Base-by-base conservation (phyloP, 2,113 vertebrate species). In the Atractosteus spatula region DNA sequence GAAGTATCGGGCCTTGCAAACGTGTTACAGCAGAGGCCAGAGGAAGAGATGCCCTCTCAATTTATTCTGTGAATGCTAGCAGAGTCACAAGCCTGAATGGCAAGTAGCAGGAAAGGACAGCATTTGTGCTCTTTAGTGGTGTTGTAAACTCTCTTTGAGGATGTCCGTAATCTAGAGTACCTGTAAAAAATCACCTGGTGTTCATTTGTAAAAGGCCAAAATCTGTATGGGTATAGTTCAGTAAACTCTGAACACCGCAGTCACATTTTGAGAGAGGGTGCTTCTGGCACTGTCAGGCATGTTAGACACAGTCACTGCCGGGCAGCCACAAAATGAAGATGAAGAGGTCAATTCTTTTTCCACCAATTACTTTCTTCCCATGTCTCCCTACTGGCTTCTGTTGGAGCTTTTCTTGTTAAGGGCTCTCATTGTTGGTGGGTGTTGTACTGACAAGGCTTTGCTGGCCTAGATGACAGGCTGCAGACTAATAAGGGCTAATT, bases 401-500 rank as follows among this genome's bases (percentile, higher is more conserved):
- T 72, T 41, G 11, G 57, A 16, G 78, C 64, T 78, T 77, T 61
- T 71, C 81, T 84, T 77, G 78, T 82, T 79, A 72, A 81, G 75
- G 71, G 72, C 44, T 75, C 55, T 54, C 69, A 76, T 80, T 82
- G 81, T 82, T 45, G 43, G 16, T 17, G 44, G 44, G n/a, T 70
- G 62, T 68, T 68, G 17, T 77, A 69, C 72, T 74, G 65, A 76
- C 75, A 84, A 72, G 76, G 56, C 41, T 11, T 73, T 76, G 74
- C 75, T 57, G 66, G 74, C n/a, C 75, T 57, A 57, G 56, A 62
- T 76, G 80, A 81, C 81, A 85, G 77, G 79, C 81, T 78, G 71
- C 45, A 65, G 71, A 59, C 77, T 83, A 84, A 82, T 77, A 69
- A 83, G 76, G 68, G 62, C 82, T 87, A 79, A 84, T 86, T 85